Base-by-base conservation (phyloP, 2,797 vertebrate genomes). In the Megaceryle alcyon region DNA sequence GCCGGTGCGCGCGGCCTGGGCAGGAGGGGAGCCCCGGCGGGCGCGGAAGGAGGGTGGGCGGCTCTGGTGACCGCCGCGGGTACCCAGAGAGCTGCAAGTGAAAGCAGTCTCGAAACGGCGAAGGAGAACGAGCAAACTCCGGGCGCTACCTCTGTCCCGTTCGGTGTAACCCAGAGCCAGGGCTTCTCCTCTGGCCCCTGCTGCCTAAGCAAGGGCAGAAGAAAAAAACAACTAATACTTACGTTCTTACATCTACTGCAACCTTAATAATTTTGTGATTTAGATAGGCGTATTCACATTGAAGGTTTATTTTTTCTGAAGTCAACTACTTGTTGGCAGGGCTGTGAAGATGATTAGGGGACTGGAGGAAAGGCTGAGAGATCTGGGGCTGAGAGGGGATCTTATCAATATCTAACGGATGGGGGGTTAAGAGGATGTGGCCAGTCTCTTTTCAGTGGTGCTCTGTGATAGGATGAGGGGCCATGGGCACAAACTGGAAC, bases 201-300 rank as follows among this genome's bases (percentile, higher is more conserved):
- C 29, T 44, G 46, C 23, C 12, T 7, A 25, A 7, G 19, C 26
- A 12, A 26, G 48, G 48, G 54, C 44, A 19, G 59, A 21, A 39
- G 41, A 31, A 6, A 8, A 21, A 69, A 54, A 2, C 29, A 29
- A 1, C 12, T 17, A 3, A 3, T 7, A 28, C 14, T 68, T 21
- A 3, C 13, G 5, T 46, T 10, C 9, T 37, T 54, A 31, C 22
- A 10, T 23, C 12, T n/a, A 0, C 13, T 57, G 35, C 22, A 12
- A 0, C 12, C 59, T 33, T 26, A 9, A 2, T 4, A 21, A 26
- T 3, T 10, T 53, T 41, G 12, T 73, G 48, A 4, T 23, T 66
- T n/a, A 29, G 5, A 1, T 8, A 5, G 4, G 10, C 5, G 5
- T 8, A 0, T 48, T 18, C 13, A 7, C 69, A 29, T 4, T 14